phyloP scores from a whole-genome alignment of 2,113 vertebrate genomes.

The Drymodes brunneopygia region DNA sequence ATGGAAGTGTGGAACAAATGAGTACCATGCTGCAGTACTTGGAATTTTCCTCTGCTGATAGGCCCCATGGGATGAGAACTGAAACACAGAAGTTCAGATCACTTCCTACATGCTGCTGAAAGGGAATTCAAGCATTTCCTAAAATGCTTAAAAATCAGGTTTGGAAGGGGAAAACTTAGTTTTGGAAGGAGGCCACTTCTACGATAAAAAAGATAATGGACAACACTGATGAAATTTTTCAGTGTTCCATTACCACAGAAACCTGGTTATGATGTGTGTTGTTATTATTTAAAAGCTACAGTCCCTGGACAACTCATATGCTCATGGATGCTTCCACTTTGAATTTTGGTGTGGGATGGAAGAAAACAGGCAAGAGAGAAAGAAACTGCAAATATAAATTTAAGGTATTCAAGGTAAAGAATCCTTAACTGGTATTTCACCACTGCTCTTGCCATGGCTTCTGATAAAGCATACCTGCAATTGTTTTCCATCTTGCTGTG shows the following conservation, averaged over 20 bases:
- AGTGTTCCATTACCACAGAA: not conserved
- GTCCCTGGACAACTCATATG: not conserved
- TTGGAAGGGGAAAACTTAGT: not conserved
- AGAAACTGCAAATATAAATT: slow-evolving; percentile 13
- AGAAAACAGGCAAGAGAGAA: slow-evolving; percentile 35
- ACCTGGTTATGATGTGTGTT: not conserved
- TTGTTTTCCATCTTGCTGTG: slow-evolving; percentile 81
- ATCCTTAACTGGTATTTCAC: not conserved
- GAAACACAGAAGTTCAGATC: not conserved
- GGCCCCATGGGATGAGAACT: not conserved
- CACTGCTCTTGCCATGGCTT: not conserved
- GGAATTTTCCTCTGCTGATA: not conserved
- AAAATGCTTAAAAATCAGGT: not conserved
- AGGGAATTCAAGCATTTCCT: not conserved
- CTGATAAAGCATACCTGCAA: slow-evolving; percentile 79
- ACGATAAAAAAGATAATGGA: not conserved
- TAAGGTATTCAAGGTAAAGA: not conserved
- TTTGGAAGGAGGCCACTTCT: not conserved
- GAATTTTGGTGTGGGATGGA: not conserved
- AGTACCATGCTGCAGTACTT: not conserved
- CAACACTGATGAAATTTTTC: not conserved
- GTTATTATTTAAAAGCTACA: not conserved
- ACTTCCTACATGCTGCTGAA: not conserved
- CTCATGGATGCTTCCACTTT: not conserved
- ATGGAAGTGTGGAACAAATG: not conserved